Conservation (phyloP, 2,797 vertebrate genomes). For the Danio albolineatus region DNA sequence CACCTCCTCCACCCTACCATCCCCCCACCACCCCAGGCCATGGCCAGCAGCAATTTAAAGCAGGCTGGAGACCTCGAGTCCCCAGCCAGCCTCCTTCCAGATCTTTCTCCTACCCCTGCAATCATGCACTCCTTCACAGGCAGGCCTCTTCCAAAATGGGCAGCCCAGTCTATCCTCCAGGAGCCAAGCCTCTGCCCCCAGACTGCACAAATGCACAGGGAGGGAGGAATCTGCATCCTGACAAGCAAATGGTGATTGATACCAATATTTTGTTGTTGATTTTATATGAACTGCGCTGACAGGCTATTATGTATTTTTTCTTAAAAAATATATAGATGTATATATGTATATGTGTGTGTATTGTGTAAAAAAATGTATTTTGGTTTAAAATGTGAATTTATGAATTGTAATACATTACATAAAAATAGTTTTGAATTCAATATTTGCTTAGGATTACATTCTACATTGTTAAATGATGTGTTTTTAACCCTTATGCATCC, state of each 20-base stretch:
- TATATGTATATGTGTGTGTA: too few species aligned
- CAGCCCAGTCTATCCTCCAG: constrained; percentile 85
- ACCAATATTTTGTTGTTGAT: not conserved
- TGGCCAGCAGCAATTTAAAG: constrained; percentile 86
- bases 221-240: constrained; percentile 83
- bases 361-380: too few species aligned
- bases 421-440: too few species aligned
- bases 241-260: constrained; percentile 90
- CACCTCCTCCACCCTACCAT: constrained; percentile 94
- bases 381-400: too few species aligned
- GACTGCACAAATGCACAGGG: constrained; percentile 89
- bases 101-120: constrained; percentile 97
- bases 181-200: constrained; percentile 85
- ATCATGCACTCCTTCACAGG: constrained; percentile 89
- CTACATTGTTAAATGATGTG: too few species aligned
- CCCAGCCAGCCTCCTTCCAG: constrained; percentile 92
- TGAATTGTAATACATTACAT: too few species aligned
- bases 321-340: too few species aligned
- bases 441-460: too few species aligned
- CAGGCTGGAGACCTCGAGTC: constrained; percentile 91
- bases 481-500: too few species aligned
- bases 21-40: constrained; percentile 89
- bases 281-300: not conserved
- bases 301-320: constrained; percentile 8
- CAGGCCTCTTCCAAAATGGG: constrained; percentile 82